phyloP scores from a whole-genome alignment of 2,797 vertebrate genomes.

The Erithacus rubecula region DNA sequence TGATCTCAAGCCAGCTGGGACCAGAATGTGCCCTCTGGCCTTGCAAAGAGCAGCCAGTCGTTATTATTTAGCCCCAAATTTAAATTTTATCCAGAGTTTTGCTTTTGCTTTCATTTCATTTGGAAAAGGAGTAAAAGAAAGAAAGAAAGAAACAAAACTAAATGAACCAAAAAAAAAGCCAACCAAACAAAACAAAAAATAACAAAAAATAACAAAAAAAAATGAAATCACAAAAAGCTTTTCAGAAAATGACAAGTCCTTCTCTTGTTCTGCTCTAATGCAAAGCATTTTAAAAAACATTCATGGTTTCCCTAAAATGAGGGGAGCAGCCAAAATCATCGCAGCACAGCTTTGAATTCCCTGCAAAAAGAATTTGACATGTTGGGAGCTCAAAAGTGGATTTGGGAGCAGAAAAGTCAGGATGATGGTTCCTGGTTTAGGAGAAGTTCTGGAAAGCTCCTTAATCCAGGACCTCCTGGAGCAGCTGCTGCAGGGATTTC shows the following conservation, averaged over 20 bases:
- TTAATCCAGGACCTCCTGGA: neutral
- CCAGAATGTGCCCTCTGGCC: neutral
- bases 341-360: neutral
- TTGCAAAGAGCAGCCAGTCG: fast-evolving
- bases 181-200: neutral
- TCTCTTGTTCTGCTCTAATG: neutral
- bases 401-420: neutral
- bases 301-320: neutral
- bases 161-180: no score
- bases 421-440: neutral
- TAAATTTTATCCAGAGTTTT: neutral
- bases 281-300: neutral
- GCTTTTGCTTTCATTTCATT: neutral
- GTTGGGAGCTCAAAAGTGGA: neutral
- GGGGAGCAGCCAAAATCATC: neutral
- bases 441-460: neutral
- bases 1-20: neutral
- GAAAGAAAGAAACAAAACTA: no score
- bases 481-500: neutral
- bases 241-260: neutral
- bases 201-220: no score
- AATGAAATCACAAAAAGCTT: neutral
- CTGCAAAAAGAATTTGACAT: neutral
- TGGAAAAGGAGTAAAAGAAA: neutral
- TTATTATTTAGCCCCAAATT: neutral